Evolutionary conservation across 1,140 invertebrate species (phyloP).

Genomic region (Trichogramma pretiosum): DNA sequence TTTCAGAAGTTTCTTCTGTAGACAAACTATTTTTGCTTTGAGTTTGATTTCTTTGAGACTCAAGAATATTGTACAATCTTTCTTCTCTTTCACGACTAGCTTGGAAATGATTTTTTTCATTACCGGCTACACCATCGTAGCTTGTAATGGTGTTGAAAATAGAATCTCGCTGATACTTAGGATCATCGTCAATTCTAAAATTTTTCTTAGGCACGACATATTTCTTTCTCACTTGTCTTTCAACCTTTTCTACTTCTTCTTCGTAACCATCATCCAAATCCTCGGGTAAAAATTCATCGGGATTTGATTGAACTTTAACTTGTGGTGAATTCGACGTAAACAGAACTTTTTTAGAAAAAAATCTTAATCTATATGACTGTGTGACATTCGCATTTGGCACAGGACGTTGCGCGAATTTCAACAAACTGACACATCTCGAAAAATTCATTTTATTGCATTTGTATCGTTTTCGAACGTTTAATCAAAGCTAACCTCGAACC

Average conservation of each 20-base stretch:
- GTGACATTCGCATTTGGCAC: neutral
- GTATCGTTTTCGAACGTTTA: too few species aligned
- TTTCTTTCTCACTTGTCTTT: neutral
- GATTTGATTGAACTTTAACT: too few species aligned
- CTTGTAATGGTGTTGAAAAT: too few species aligned
- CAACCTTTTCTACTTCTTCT: neutral
- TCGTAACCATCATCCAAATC: neutral
- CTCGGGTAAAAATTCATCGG: neutral
- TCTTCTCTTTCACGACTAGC: too few species aligned
- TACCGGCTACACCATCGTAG: too few species aligned
- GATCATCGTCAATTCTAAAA: neutral
- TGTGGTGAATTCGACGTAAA: neutral
- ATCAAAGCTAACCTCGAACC: too few species aligned
- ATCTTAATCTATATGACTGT: neutral
- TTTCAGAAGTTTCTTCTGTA: too few species aligned
- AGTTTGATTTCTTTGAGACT: too few species aligned
- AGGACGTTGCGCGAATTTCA: neutral
- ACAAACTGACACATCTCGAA: neutral
- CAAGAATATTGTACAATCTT: too few species aligned
- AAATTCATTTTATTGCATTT: constrained; percentile 9
- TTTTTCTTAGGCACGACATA: neutral
- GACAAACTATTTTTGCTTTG: too few species aligned
- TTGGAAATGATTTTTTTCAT: too few species aligned
- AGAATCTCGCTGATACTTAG: neutral
- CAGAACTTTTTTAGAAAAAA: neutral